Percentiles rank a stretch among this genome's conserved stretches.
These are phyloP conservation scores for Sinhomidia bicolor DNA, from an alignment of 2,888 invertebrate genomes.

Conservation along the genomic window DNA sequence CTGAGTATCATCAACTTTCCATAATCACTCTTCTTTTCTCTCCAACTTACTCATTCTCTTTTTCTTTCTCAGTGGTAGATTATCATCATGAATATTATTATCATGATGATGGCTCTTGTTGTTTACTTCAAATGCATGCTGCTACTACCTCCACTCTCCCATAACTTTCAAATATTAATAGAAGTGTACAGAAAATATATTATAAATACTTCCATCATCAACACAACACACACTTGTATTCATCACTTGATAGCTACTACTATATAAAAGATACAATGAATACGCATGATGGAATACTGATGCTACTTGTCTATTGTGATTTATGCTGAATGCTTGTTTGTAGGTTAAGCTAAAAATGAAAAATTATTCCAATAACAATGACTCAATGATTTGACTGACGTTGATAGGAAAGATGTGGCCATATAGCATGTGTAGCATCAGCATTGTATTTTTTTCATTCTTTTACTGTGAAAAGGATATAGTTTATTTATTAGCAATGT, in stretches of 20 bases:
- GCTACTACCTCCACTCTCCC: too few relatives aligned
- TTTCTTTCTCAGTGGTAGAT: background rate
- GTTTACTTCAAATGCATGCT: background rate
- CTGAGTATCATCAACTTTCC: conserved; percentile 32
- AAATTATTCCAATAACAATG: background rate
- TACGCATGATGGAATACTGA: background rate
- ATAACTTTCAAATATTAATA: background rate
- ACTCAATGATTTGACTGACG: too few relatives aligned
- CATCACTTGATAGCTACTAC: too few relatives aligned
- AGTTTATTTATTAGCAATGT: background rate
- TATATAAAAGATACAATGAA: too few relatives aligned
- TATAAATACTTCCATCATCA: too few relatives aligned
- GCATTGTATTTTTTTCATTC: background rate
- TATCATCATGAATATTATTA: conserved; percentile 21
- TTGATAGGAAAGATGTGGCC: too few relatives aligned
- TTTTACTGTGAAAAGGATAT: background rate
- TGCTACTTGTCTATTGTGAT: background rate
- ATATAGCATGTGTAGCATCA: background rate
- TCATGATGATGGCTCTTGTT: background rate
- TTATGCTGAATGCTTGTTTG: conserved; percentile 8
- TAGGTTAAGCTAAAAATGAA: background rate
- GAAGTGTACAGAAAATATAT: background rate
- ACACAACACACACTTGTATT: background rate
- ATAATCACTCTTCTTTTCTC: conserved; percentile 43
- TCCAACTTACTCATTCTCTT: background rate